Percentiles rank a stretch among this genome's conserved stretches.
phyloP scores from a whole-genome alignment of 2,888 invertebrate species.

The Andrena fulva region DNA sequence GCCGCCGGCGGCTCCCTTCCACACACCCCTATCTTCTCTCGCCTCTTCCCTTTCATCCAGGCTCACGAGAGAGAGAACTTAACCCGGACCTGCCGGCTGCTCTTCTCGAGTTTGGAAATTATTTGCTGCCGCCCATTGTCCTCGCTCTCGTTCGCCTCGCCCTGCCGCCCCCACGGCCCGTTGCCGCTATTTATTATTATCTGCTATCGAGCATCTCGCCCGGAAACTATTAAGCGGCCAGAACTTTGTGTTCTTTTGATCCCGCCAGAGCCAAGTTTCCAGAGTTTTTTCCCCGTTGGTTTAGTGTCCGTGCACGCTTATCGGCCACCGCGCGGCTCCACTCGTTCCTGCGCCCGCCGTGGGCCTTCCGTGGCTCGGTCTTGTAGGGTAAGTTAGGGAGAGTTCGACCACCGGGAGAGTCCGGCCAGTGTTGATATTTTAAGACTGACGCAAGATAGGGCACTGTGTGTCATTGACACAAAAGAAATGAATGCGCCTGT shows the following conservation, averaged over 20 bases:
- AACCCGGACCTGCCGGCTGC: conserved; percentile 62
- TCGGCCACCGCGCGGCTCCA: conserved; percentile 8
- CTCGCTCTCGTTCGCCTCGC: conserved; percentile 54
- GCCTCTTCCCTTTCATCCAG: conserved; percentile 53
- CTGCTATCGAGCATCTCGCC: conserved; percentile 73
- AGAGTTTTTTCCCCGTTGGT: conserved; percentile 2
- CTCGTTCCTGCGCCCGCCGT: not conserved
- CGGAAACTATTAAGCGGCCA: conserved; percentile 67
- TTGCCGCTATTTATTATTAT: conserved; percentile 81
- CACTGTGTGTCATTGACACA: too few species aligned
- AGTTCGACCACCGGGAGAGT: too few species aligned
- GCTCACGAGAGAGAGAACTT: conserved; percentile 62
- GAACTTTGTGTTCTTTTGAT: conserved; percentile 71
- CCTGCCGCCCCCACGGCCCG: not conserved
- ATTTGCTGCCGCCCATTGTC: conserved; percentile 74
- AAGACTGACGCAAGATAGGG: too few species aligned
- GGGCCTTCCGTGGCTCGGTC: not conserved
- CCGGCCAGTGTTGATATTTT: too few species aligned
- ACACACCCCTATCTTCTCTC: conserved; percentile 44
- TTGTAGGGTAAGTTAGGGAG: too few species aligned
- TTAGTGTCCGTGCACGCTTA: conserved; percentile 13
- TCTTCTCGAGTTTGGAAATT: conserved; percentile 73
- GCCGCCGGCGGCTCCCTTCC: conserved; percentile 46
- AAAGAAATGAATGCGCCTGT: too few species aligned
- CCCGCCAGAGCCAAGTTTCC: conserved; percentile 49